phyloP scores from a whole-genome alignment of 2,888 invertebrate genomes.

The Apamea epomidion region DNA sequence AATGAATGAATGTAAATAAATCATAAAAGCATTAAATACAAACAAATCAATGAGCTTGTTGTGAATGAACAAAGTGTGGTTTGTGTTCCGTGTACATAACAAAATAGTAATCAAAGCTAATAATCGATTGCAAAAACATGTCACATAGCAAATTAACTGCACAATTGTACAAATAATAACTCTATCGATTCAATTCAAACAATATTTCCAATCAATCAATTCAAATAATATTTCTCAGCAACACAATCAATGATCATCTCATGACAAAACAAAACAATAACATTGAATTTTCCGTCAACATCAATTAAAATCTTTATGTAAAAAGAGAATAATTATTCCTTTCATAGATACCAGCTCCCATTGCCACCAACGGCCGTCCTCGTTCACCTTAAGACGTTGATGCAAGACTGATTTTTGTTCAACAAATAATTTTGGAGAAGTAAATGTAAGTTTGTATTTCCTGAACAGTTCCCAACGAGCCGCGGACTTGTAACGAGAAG shows the following conservation, averaged over 20 bases:
- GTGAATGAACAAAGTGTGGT: conserved; percentile 23
- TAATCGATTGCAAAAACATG: conserved; percentile 15
- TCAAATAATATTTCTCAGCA: conserved; percentile 15
- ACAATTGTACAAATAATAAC: conserved; percentile 31
- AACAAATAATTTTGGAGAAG: conserved; percentile 14
- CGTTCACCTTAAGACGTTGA: conserved; percentile 15
- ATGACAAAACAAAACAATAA: conserved; percentile 57
- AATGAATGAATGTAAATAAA: conserved; percentile 22
- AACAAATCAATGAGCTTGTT: not conserved
- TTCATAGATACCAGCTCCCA: conserved; percentile 48
- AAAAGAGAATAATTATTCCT: conserved; percentile 67
- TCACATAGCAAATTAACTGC: conserved; percentile 26
- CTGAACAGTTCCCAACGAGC: conserved; percentile 67
- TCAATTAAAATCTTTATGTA: conserved; percentile 66
- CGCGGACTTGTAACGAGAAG: conserved; percentile 68
- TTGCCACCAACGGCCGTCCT: not conserved
- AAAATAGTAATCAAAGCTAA: conserved; percentile 24
- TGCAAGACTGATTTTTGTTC: conserved; percentile 49
- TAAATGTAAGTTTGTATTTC: conserved; percentile 51
- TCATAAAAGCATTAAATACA: not conserved
- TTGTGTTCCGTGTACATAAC: conserved; percentile 10
- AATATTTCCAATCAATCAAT: conserved; percentile 10
- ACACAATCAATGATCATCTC: conserved; percentile 54
- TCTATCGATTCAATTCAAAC: conserved; percentile 20
- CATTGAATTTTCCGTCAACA: conserved; percentile 67